Percentiles rank a stretch among this genome's conserved stretches.
Evolutionary conservation across 2,113 vertebrate genomes (phyloP).

Genomic region (Pyxicephalus adspersus): DNA sequence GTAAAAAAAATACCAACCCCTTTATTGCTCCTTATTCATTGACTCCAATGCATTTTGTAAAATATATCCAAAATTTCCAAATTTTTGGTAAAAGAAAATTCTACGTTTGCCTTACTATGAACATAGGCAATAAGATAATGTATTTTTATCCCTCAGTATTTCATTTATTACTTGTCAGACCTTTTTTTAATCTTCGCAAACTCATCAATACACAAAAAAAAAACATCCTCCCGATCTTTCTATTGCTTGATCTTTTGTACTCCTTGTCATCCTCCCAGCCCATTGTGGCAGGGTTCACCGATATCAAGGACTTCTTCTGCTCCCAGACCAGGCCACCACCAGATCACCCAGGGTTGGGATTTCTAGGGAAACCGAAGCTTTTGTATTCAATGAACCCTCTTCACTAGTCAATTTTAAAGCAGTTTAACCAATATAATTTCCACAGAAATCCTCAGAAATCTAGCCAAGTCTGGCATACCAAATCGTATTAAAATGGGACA

Average conservation of each 20-base stretch:
- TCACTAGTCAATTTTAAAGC: conserved; percentile 22
- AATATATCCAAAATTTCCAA: too few relatives aligned
- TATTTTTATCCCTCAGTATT: too few relatives aligned
- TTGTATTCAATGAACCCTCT: not conserved
- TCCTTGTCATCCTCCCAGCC: not conserved
- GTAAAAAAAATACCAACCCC: too few relatives aligned
- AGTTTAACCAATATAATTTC: conserved; percentile 55
- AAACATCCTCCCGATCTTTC: not conserved
- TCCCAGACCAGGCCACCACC: conserved; percentile 9
- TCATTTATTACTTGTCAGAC: too few relatives aligned
- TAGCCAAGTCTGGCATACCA: conserved; percentile 67
- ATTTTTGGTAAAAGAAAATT: too few relatives aligned
- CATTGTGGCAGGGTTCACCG: not conserved
- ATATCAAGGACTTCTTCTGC: not conserved
- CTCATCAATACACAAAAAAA: too few relatives aligned
- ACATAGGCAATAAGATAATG: too few relatives aligned
- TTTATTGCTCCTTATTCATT: too few relatives aligned
- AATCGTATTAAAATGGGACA: conserved; percentile 56
- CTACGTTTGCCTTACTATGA: too few relatives aligned
- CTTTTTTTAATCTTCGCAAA: too few relatives aligned
- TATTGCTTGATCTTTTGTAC: not conserved
- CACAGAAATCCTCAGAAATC: conserved; percentile 70
- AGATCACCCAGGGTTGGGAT: not conserved
- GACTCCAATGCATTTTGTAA: too few relatives aligned
- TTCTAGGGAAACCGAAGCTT: not conserved